These are phyloP conservation scores for Melitaea athalia DNA, from an alignment of 2,888 invertebrate genomes.

Conservation along the genomic window DNA sequence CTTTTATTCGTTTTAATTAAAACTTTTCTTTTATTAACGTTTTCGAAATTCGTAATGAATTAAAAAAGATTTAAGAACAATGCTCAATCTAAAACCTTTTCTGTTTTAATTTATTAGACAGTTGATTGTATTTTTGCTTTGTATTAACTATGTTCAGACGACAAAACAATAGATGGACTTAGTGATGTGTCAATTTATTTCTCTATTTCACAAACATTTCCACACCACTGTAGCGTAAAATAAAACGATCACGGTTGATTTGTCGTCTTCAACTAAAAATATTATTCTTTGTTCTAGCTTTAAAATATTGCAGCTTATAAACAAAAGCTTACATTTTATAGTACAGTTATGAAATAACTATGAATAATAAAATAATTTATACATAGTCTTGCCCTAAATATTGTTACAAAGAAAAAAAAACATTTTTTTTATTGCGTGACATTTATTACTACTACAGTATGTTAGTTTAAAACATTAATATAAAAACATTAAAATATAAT, in stretches of 20 bases:
- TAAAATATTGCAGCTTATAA: background rate
- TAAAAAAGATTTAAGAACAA: background rate
- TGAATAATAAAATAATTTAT: no score
- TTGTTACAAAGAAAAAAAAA: no score
- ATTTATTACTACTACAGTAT: no score
- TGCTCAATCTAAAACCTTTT: background rate
- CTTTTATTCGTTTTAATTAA: constrained; percentile 5
- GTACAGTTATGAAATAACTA: background rate
- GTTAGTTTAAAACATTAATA: no score
- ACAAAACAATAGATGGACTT: background rate
- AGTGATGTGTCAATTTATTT: constrained; percentile 7
- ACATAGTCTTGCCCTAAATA: no score
- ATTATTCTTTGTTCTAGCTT: constrained; percentile 1
- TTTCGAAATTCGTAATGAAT: background rate
- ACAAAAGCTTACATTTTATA: background rate
- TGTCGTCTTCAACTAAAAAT: constrained; percentile 1
- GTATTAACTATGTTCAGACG: background rate
- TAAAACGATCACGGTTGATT: constrained; percentile 1
- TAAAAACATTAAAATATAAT: no score
- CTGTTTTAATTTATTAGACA: background rate
- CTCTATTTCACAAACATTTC: background rate
- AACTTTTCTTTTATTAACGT: constrained; percentile 1
- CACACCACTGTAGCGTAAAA: constrained; percentile 9
- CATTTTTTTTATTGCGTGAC: no score
- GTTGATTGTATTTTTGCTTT: background rate